These are phyloP conservation scores for Choristoneura fumiferana DNA, from an alignment of 1,140 invertebrate genomes.

Conservation along the genomic window DNA sequence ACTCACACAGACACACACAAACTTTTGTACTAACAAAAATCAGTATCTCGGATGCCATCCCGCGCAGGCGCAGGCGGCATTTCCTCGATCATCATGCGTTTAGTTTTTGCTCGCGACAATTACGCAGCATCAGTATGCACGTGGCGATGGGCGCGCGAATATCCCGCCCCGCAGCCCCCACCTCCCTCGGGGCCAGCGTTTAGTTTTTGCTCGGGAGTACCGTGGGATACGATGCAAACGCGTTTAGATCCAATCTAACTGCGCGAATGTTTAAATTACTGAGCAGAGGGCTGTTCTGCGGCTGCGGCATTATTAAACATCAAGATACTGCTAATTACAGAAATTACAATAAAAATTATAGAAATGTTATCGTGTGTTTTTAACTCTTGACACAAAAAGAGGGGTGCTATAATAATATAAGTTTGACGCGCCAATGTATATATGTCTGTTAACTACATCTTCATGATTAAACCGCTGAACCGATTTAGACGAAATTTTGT, in stretches of 20 bases:
- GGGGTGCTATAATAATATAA: no score
- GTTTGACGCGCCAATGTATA: no score
- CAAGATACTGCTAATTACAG: no score
- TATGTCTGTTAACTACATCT: no score
- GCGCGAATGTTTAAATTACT: conserved; percentile 2
- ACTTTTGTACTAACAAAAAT: not conserved
- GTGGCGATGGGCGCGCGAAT: conserved; percentile 49
- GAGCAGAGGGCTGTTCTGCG: not conserved
- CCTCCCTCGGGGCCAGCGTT: conserved; percentile 6
- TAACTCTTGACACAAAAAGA: no score
- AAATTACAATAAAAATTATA: no score
- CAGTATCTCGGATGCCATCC: not conserved
- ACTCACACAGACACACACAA: no score
- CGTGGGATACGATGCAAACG: conserved; percentile 27
- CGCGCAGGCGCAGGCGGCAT: conserved; percentile 39
- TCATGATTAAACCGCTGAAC: no score
- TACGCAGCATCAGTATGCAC: conserved; percentile 69
- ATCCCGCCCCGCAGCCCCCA: conserved; percentile 28
- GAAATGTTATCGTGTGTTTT: no score
- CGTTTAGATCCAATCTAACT: conserved; percentile 18
- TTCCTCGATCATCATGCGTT: conserved; percentile 62
- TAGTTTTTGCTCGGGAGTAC: conserved; percentile 17
- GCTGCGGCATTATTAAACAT: no score
- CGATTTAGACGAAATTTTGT: no score
- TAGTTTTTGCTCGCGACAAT: conserved; percentile 65